Evolutionary conservation across 2,888 invertebrate genomes (phyloP).

Genomic region (Tiliacea aurago): DNA sequence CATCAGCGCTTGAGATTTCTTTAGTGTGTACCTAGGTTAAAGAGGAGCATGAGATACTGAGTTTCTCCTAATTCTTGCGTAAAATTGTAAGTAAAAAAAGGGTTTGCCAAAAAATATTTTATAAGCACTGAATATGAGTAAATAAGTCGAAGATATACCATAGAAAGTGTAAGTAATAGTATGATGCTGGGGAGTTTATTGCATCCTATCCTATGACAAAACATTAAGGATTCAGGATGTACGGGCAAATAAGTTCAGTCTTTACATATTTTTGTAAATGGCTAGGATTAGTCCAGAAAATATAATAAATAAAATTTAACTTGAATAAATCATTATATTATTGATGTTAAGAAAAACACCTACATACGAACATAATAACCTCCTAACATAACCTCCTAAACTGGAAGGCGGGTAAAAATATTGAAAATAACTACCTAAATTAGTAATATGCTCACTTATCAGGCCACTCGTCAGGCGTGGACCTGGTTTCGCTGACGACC

Average conservation of each 20-base stretch:
- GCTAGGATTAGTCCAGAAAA: not conserved
- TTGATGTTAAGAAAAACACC: not conserved
- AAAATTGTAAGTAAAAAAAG: not conserved
- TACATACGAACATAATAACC: too few relatives aligned
- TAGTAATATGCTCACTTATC: conserved; percentile 86
- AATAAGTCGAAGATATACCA: not conserved
- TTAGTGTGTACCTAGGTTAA: conserved; percentile 81
- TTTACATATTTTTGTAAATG: not conserved
- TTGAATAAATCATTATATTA: not conserved
- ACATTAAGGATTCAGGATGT: not conserved
- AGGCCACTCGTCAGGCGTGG: conserved; percentile 84
- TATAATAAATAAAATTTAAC: too few relatives aligned
- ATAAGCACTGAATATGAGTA: not conserved
- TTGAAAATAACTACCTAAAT: too few relatives aligned
- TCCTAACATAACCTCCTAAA: too few relatives aligned
- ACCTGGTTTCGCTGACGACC: conserved; percentile 80
- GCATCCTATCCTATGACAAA: not conserved
- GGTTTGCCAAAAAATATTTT: not conserved
- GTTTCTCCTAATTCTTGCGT: not conserved
- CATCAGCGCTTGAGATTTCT: conserved; percentile 90
- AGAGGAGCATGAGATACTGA: not conserved
- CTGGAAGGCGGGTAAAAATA: too few relatives aligned
- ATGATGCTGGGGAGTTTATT: not conserved
- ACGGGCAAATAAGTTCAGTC: not conserved
- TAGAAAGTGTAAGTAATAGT: not conserved